These are phyloP conservation scores for Toxostoma redivivum DNA, from an alignment of 2,113 vertebrate genomes.

Conservation along the genomic window DNA sequence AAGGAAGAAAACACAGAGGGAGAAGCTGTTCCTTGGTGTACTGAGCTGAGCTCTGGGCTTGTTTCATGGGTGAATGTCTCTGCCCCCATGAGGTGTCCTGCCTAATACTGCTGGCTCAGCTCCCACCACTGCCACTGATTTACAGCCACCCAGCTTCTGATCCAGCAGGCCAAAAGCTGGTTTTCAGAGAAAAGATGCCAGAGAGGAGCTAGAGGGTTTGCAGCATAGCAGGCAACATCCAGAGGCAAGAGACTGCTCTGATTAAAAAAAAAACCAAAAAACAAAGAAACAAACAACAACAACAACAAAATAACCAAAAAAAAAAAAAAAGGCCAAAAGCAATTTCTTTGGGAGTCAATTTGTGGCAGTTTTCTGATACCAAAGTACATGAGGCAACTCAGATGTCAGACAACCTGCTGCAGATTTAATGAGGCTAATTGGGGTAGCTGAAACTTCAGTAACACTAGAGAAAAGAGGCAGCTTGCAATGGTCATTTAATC, in stretches of 20 bases:
- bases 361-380: not conserved
- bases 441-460: not conserved
- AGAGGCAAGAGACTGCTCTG: not conserved
- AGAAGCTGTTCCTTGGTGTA: not conserved
- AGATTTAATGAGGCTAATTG: not conserved
- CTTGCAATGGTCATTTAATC: not conserved
- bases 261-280: not conserved
- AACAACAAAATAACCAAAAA: not conserved
- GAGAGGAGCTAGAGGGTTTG: not conserved
- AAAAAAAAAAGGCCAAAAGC: not conserved
- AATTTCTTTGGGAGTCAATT: not conserved
- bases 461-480: not conserved
- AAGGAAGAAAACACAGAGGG: not conserved
- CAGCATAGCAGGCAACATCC: not conserved
- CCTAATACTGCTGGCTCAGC: not conserved
- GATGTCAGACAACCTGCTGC: not conserved
- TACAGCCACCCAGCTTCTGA: not conserved
- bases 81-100: rapidly evolving
- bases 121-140: not conserved
- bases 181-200: not conserved
- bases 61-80: not conserved
- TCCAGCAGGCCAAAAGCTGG: not conserved
- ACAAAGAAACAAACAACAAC: not conserved
- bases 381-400: not conserved
- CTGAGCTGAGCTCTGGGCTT: not conserved